Base-by-base conservation (phyloP, 2,113 vertebrate species). In the Microcebus lehilahytsara region DNA sequence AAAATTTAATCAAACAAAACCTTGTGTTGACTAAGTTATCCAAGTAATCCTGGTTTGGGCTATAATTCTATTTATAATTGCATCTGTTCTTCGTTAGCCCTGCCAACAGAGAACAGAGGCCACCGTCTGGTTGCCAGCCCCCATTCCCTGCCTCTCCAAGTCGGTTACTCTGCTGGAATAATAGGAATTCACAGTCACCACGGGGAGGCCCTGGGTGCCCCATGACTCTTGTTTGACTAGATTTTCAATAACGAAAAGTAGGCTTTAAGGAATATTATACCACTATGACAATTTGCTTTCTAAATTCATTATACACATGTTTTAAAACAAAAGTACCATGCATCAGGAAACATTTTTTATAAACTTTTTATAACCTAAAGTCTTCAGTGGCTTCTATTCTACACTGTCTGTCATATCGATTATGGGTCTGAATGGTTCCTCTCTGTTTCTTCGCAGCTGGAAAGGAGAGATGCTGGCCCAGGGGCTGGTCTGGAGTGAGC, bases 1-100 rank as follows among this genome's bases (percentile, higher is more conserved):
- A 97, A 97, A 97, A 98, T 90, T 87, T 84, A 97, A 98, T 97
- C 93, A 96, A 94, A 93, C 66, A 25, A 93, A 97, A 90, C 87
- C 92, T 89, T 85, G 93, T 93, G 94, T 93, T 87, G 96, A 97
- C 96, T 95, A 95, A 92, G 92, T 97, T 97, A 96, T 89, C 87
- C 96, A 92, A 75, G 95, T 80, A 81, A 96, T 95, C 71, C 95
- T 95, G 95, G 86, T 95, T 93, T 87, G 94, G 77, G 87, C 95
- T 89, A 53, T 97, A 91, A 96, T 95, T 97, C 92, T 96, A 92
- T 97, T 97, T 97, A 93, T 96, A 96, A 97, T 88, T 90, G 46
- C 92, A 96, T 97, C 97, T 97, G 95, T 23, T 97, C 66, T 95
- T 93, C 79, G 9, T 97, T 96, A 96, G 66, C 40, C 66, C 49